Base-by-base conservation (phyloP, 2,797 vertebrate genomes). In the Sciurus carolinensis region DNA sequence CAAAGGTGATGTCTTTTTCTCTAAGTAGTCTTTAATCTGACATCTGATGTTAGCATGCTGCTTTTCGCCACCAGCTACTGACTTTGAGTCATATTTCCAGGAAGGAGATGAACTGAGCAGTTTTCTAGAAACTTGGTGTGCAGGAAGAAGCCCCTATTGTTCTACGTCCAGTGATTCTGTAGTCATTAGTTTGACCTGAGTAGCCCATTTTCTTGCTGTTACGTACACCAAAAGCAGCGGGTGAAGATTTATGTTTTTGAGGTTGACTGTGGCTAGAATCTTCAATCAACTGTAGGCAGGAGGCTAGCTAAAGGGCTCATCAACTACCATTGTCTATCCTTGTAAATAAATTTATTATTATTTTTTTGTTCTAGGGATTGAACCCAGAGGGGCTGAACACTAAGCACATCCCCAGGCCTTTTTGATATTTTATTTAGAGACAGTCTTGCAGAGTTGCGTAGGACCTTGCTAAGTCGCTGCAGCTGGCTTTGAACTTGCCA, bases 301-400 rank as follows among this genome's bases (percentile, higher is more conserved):
- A 54, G 33, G 57, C 6, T 20, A n/a, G 71, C 39, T 59, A 13
- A 24, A 52, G 22, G 30, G 2, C 20, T 87, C 26, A 15, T 13
- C 77, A 71, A 7, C 47, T 57, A 47, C 11, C 9, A 18, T 28
- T 22, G 15, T 18, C 36, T 90, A 20, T 69, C 64, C 44, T 86
- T 75, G 3, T 80, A 66, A 84, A 93, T 71, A 73, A 94, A 79
- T 52, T 50, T 88, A 80, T 77, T 54, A 18, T 54, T 54, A 18
- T 54, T 54, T 54, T 57, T 57, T 57, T 17, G 54, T 20, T 57
- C 54, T 22, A 57, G 18, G 54, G 7, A 57, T 57, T 57, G 54
- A 57, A 22, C 54, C 54, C 54, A 57, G 54, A 57, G 20, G 54
- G 54, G 54, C 54, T 57, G 22, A 57, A 17, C 54, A 54, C 7